Evolutionary conservation across 2,888 invertebrate genomes (phyloP).

Genomic region (Cephus rjabovi): DNA sequence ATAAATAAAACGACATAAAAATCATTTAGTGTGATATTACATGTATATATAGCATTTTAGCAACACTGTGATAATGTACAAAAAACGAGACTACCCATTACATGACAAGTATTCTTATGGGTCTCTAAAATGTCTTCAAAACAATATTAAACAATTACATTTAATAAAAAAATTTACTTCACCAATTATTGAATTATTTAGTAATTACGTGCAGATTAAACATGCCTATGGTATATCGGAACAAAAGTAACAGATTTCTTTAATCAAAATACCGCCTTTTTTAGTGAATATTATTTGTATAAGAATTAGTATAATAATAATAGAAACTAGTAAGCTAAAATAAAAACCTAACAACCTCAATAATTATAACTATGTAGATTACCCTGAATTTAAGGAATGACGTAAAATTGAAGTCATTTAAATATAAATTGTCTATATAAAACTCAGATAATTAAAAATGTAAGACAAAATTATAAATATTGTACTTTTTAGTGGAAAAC

Average conservation of each 20-base stretch:
- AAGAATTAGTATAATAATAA: neutral
- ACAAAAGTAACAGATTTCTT: neutral
- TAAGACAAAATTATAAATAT: slow-evolving; percentile 1
- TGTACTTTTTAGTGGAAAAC: slow-evolving; percentile 2
- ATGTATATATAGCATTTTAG: neutral
- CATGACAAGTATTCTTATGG: neutral
- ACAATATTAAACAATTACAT: neutral
- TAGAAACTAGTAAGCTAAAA: neutral
- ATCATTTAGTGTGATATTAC: neutral
- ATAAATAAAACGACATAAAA: neutral
- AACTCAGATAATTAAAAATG: neutral
- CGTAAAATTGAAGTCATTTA: neutral
- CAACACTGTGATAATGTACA: neutral
- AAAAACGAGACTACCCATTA: neutral
- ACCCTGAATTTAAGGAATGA: neutral
- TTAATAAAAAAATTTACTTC: neutral
- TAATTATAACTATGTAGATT: neutral
- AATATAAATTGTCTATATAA: neutral
- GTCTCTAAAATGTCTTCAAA: neutral
- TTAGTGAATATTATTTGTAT: neutral
- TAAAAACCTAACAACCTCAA: neutral
- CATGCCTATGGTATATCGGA: neutral
- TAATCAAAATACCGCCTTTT: neutral
- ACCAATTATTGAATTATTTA: neutral
- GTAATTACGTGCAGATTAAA: neutral